Evolutionary conservation across 1,140 invertebrate species (phyloP), one percentile per base, ranked within the genome.

Genomic region (Microplitis mediator): DNA sequence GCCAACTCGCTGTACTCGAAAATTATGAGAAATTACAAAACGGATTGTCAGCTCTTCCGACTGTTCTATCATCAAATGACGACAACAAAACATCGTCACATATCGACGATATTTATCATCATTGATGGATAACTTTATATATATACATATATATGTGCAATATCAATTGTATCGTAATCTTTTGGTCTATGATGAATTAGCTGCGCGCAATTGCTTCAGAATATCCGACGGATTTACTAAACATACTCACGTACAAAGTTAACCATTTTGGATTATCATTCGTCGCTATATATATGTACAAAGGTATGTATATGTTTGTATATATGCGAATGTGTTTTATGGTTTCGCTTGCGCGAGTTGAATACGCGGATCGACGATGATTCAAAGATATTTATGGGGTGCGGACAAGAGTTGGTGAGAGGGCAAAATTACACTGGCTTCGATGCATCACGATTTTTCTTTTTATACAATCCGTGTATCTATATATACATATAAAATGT

Each of bases 351-450:
- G 39, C 63, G 58, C 50, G 56, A 63, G 66, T 74, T 71, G 76
- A 78, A 79, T 74, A 62, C 72, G 61, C 72, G 76, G 62, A 60
- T 51, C 39, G 45, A 77, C 80, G 81, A 84, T 82, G 81, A 82
- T 83, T 84, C 81, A 81, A 80, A 80, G 80, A 82, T 82, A 83
- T 84, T 83, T 84, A 82, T 82, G 78, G 79, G 76, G 80, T 72
- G 70, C 50, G 56, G 64, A 65, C 52, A 35, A 65, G 64, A 61
- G 50, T 31, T 36, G 31, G 61, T 13, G 16, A 50, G 39, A 16
- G 16, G 11, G 35, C 35, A 65, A 23, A 65, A 65, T 51, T 65
- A 65, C 63, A 65, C 39, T 51, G 63, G 23, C 9, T 23, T 65
- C 63, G 63, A 65, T 65, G 63, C 63, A 65, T 36, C 61, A 13